Percentiles rank a stretch among this genome's conserved stretches.
These are phyloP conservation scores for Drosophila incognita DNA, from an alignment of 2,888 invertebrate species.

Conservation along the genomic window DNA sequence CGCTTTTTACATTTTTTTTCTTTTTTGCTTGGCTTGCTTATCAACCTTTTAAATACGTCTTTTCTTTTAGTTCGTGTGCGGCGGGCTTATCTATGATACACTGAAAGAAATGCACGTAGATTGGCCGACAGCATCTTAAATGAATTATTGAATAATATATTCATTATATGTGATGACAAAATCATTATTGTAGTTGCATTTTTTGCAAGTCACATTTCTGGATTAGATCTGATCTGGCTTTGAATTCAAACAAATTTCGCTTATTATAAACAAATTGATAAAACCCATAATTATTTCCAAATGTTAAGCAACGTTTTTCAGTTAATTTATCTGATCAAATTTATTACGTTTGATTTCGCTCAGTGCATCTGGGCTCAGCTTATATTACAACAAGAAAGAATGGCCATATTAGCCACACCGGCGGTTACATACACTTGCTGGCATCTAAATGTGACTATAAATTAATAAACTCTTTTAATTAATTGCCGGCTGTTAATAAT, in stretches of 20 bases:
- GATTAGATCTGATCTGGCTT: background rate
- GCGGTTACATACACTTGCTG: background rate
- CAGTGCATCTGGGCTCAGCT: background rate
- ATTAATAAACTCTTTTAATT: background rate
- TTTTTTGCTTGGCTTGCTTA: constrained; percentile 49
- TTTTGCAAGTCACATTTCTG: fast-evolving
- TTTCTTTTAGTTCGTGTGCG: constrained; percentile 67
- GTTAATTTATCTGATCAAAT: background rate
- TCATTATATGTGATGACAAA: background rate
- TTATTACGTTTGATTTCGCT: background rate
- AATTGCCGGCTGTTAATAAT: background rate
- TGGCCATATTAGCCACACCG: background rate
- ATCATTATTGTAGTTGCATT: background rate
- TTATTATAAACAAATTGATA: background rate
- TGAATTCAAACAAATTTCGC: background rate
- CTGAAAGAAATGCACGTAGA: constrained; percentile 19
- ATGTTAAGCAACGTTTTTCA: background rate
- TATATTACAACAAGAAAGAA: background rate
- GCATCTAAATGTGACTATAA: background rate
- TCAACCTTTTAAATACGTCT: constrained; percentile 76
- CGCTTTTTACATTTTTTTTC: constrained; percentile 57
- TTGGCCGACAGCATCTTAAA: background rate
- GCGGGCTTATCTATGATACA: constrained; percentile 62
- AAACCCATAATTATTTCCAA: background rate
- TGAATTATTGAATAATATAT: background rate